phyloP scores from a whole-genome alignment of 2,113 vertebrate species.

The Peucedramus taeniatus region DNA sequence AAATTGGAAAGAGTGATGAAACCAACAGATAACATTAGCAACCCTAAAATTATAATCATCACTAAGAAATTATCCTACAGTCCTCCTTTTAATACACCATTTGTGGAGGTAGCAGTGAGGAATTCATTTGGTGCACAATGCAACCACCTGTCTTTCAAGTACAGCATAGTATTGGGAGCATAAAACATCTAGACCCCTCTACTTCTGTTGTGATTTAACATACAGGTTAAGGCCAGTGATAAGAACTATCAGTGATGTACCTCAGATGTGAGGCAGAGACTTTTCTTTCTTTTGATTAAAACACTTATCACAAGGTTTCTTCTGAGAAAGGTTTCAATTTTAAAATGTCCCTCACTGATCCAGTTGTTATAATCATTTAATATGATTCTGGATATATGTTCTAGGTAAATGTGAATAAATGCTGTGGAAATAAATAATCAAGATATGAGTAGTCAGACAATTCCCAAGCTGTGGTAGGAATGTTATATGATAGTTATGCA shows the following conservation, averaged over 20 bases:
- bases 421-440: not conserved
- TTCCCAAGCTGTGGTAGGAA: not conserved
- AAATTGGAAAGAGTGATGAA: not conserved
- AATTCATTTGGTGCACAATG: not conserved
- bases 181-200: not conserved
- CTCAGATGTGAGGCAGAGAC: not conserved
- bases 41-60: not conserved
- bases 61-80: not conserved
- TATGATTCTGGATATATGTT: not conserved
- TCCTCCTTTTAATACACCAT: not conserved
- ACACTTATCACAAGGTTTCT: not conserved
- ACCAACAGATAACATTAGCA: not conserved
- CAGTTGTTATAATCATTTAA: not conserved
- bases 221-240: not conserved
- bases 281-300: not conserved
- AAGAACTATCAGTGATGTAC: not conserved
- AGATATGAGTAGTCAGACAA: not conserved
- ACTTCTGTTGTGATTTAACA: not conserved
- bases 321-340: not conserved
- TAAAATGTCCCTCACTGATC: not conserved
- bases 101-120: not conserved
- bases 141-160: not conserved
- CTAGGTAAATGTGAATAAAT: not conserved
- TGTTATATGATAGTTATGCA: not conserved
- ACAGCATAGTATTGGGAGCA: not conserved